phyloP scores from a whole-genome alignment of 1,140 invertebrate genomes.

The Papilio glaucus region DNA sequence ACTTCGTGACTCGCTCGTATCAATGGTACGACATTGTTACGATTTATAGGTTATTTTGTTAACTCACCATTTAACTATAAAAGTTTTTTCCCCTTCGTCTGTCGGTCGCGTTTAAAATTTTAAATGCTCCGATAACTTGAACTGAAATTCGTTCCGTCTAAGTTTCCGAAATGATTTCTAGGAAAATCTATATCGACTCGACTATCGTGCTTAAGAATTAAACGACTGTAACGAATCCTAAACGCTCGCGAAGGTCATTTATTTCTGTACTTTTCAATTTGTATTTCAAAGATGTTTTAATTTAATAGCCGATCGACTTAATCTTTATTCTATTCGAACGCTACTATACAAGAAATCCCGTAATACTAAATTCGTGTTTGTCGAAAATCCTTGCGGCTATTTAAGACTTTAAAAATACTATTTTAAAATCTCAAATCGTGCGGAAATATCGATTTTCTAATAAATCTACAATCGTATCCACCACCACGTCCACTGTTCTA shows the following conservation, averaged over 20 bases:
- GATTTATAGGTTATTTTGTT: conserved; percentile 56
- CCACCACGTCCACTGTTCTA: conserved; percentile 40
- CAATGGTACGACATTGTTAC: conserved; percentile 57
- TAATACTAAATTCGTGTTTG: conserved; percentile 10
- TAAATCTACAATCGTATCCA: not conserved
- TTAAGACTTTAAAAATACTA: not conserved
- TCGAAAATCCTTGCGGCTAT: not conserved
- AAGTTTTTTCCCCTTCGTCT: conserved; percentile 12
- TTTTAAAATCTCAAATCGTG: conserved; percentile 15
- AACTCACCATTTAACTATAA: conserved; percentile 28
- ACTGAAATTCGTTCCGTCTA: conserved; percentile 34
- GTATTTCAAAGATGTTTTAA: conserved; percentile 24
- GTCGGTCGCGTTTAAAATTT: conserved; percentile 26
- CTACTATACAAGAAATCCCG: conserved; percentile 29
- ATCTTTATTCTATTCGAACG: conserved; percentile 21
- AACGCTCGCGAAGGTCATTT: conserved; percentile 32
- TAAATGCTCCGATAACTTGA: conserved; percentile 26
- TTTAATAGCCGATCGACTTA: conserved; percentile 5
- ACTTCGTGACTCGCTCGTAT: conserved; percentile 70
- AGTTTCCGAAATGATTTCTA: conserved; percentile 26
- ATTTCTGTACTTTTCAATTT: conserved; percentile 31
- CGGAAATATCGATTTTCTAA: not conserved
- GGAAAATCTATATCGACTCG: conserved; percentile 33
- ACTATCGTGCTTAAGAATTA: conserved; percentile 29
- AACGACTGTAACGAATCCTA: conserved; percentile 27